Evolutionary conservation across 2,797 vertebrate genomes (phyloP).

Genomic region (Podarcis lilfordi): DNA sequence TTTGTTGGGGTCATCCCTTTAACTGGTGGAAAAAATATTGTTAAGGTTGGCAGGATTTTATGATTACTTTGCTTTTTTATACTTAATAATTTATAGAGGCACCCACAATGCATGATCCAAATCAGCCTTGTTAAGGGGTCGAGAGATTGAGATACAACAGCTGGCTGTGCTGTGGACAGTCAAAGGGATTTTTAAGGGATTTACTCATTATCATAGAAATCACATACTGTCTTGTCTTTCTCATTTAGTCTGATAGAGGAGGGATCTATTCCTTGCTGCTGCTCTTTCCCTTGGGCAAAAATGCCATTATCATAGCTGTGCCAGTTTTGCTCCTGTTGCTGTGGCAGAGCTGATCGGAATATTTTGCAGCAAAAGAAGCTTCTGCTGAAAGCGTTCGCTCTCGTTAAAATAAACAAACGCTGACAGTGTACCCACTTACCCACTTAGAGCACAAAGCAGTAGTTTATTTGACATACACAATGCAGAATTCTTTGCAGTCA

Average conservation of each 20-base stretch:
- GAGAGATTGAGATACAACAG: slow-evolving; percentile 9
- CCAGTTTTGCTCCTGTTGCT: neutral
- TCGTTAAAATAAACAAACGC: no score
- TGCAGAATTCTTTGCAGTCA: no score
- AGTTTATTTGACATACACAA: no score
- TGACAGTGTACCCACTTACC: no score
- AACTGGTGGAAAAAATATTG: neutral
- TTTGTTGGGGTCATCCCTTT: neutral
- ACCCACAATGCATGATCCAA: neutral
- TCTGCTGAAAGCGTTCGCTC: neutral
- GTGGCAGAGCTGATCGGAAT: neutral
- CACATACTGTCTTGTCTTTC: slow-evolving; percentile 7
- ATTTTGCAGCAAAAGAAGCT: neutral
- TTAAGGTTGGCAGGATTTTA: no score
- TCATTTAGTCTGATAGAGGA: neutral
- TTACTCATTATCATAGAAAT: neutral
- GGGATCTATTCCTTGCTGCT: neutral
- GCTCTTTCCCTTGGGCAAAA: neutral
- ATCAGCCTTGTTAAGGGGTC: slow-evolving; percentile 30
- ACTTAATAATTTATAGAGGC: neutral
- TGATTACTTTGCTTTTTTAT: neutral
- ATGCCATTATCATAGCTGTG: neutral
- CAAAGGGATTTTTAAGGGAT: neutral
- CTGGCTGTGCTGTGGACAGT: neutral
- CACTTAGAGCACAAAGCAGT: no score